Conservation (phyloP, 2,797 vertebrate genomes). For the Varecia variegata region DNA sequence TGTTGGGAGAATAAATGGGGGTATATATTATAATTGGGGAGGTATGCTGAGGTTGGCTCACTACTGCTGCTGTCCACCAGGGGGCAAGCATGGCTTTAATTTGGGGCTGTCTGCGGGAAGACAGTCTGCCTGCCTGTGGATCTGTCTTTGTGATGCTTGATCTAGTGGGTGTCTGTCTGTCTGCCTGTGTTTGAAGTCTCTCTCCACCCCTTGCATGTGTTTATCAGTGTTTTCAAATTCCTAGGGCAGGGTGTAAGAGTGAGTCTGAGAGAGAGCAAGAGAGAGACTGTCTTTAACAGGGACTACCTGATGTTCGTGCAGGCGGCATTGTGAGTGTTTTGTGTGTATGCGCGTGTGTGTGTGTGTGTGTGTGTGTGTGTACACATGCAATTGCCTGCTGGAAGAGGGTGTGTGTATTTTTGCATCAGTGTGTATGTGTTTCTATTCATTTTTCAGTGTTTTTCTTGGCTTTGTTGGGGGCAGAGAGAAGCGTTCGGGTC, state of each 20-base stretch:
- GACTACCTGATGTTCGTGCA: neutral
- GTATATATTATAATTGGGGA: neutral
- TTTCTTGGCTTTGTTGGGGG: neutral
- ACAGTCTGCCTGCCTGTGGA: rapidly evolving
- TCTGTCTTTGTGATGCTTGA: rapidly evolving
- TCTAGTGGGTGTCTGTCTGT: neutral
- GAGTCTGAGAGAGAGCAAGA: neutral
- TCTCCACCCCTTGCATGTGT: rapidly evolving
- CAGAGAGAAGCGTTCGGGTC: neutral
- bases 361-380: too few relatives aligned
- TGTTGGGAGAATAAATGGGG: rapidly evolving
- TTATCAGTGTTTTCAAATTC: neutral
- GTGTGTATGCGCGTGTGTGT: too few relatives aligned
- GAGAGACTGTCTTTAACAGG: neutral
- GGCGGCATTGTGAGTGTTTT: neutral
- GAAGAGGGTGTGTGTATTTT: neutral
- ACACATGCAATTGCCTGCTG: neutral
- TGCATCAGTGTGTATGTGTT: too few relatives aligned
- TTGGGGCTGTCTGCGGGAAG: neutral
- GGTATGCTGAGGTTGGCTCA: neutral
- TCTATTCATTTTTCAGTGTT: neutral
- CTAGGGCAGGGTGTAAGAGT: neutral
- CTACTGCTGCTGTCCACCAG: neutral
- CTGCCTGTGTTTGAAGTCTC: neutral
- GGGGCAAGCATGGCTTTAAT: neutral